These are phyloP conservation scores for Typhlichthys subterraneus DNA, from an alignment of 2,797 vertebrate genomes.

Conservation along the genomic window DNA sequence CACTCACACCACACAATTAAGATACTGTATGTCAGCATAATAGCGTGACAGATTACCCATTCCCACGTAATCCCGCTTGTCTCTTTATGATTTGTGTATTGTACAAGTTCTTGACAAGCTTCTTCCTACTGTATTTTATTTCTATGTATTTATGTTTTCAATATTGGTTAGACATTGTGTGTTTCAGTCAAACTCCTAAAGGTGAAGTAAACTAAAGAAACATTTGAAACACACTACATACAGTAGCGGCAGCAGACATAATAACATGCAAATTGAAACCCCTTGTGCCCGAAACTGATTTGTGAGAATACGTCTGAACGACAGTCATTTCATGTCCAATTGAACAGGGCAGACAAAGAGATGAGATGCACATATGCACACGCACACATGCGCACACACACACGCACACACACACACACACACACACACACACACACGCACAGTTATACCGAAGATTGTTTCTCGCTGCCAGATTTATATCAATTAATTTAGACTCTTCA, in stretches of 20 bases:
- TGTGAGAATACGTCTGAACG: neutral
- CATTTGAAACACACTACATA: neutral
- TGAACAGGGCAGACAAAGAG: constrained; percentile 11
- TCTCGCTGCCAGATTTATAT: constrained; percentile 16
- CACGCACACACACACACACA: neutral
- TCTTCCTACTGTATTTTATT: neutral
- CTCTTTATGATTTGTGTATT: neutral
- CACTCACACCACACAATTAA: neutral
- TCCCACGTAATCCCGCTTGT: neutral
- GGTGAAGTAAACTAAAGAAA: neutral
- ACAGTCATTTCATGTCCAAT: constrained; percentile 12
- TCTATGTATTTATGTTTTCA: neutral
- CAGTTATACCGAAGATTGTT: constrained; percentile 6
- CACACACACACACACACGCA: constrained; percentile 15
- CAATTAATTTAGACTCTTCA: constrained; percentile 42
- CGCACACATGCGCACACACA: constrained; percentile 11
- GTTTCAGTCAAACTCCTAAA: neutral
- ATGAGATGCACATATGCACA: constrained; percentile 13
- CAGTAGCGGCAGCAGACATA: neutral
- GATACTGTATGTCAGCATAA: neutral
- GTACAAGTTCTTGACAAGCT: neutral
- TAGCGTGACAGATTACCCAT: neutral
- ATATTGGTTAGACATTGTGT: neutral
- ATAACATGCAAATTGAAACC: constrained; percentile 5
- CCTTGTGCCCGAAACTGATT: neutral